Evolutionary conservation across 2,113 vertebrate genomes (phyloP).

Genomic region (Glareola pratincola): DNA sequence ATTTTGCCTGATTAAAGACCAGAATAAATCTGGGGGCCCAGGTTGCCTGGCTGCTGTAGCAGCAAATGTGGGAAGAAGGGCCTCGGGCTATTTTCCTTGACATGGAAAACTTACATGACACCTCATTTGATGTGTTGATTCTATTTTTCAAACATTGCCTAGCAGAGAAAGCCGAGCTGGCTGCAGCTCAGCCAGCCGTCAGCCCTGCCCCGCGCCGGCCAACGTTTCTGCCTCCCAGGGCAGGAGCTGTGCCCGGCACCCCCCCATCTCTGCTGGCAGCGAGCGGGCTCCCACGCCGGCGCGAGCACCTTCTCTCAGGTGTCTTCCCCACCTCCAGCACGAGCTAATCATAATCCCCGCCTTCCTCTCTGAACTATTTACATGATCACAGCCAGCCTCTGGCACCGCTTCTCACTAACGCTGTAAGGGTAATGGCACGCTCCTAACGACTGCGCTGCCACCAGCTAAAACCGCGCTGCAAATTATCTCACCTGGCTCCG

Average conservation of each 20-base stretch:
- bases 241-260: neutral
- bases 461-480: neutral
- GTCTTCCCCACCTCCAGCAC: neutral
- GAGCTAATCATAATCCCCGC: neutral
- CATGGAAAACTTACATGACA: constrained; percentile 53
- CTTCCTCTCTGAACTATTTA: neutral
- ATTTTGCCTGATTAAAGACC: constrained; percentile 49
- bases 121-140: constrained; percentile 56
- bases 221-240: neutral
- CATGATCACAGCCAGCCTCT: neutral
- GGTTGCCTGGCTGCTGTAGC: constrained; percentile 44
- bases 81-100: constrained; percentile 56
- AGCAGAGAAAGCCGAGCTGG: neutral
- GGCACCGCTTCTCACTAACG: neutral
- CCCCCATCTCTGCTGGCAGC: neutral
- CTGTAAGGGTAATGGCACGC: neutral
- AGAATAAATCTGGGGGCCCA: constrained; percentile 43
- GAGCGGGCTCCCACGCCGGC: neutral
- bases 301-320: neutral
- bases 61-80: constrained; percentile 42
- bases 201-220: neutral
- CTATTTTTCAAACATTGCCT: constrained; percentile 38
- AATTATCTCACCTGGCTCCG: neutral
- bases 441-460: neutral
- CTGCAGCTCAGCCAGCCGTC: neutral